Conservation (phyloP, 2,797 vertebrate genomes). For the Hypotaenidia okinawae region DNA sequence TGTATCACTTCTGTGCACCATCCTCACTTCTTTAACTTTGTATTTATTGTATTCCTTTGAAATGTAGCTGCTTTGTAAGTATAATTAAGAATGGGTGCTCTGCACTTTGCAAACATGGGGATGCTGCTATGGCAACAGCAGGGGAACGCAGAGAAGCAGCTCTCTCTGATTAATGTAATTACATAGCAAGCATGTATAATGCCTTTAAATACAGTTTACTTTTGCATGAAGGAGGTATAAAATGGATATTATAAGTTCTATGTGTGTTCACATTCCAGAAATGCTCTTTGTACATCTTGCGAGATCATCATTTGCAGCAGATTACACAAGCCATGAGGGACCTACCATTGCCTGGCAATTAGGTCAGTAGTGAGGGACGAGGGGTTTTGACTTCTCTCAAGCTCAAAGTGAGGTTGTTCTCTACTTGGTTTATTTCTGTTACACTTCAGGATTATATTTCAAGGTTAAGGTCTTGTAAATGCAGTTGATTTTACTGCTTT, state of each 20-base stretch:
- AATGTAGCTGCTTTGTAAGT: slow-evolving; percentile 72
- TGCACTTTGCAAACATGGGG: slow-evolving; percentile 74
- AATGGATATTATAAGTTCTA: slow-evolving; percentile 61
- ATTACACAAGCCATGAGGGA: neutral
- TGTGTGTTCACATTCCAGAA: slow-evolving; percentile 59
- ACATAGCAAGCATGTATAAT: slow-evolving; percentile 72
- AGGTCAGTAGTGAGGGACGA: neutral
- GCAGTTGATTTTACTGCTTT: neutral
- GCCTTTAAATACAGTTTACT: slow-evolving; percentile 76
- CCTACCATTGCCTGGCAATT: neutral
- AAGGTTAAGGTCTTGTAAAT: neutral
- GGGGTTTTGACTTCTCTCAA: neutral
- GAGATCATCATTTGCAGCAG: slow-evolving; percentile 12
- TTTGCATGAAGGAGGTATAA: slow-evolving; percentile 69
- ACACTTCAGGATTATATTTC: neutral
- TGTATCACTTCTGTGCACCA: slow-evolving; percentile 55
- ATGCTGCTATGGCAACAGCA: slow-evolving; percentile 81
- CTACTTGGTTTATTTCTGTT: neutral
- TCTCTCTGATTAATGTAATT: slow-evolving; percentile 80
- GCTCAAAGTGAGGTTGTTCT: neutral
- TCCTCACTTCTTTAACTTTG: slow-evolving; percentile 61
- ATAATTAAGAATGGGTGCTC: slow-evolving; percentile 76
- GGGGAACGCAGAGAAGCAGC: slow-evolving; percentile 72
- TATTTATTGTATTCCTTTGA: slow-evolving; percentile 74
- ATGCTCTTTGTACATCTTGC: slow-evolving; percentile 35